A percentile compares a stretch with the other conserved stretches of the same genome.
Evolutionary conservation across 2,113 vertebrate species (phyloP).

Genomic region (Neodon shergylaensis): DNA sequence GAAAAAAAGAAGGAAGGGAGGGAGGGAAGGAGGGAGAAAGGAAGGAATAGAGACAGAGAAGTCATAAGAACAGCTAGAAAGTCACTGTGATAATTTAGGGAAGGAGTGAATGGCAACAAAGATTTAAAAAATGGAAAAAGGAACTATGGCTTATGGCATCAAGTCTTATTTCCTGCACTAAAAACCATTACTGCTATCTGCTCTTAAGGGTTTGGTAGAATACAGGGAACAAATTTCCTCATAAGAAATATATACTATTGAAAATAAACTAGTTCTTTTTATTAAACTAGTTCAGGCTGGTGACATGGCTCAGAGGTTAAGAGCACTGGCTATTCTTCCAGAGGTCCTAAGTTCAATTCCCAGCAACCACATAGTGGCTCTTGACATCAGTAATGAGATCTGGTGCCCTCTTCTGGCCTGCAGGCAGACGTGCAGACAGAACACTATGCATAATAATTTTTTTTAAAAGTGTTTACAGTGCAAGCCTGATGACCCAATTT

Average conservation of each 20-base stretch:
- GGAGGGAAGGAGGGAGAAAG: too few relatives aligned
- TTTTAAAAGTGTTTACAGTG: background rate
- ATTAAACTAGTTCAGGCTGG: too few relatives aligned
- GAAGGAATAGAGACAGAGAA: background rate
- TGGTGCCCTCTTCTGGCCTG: too few relatives aligned
- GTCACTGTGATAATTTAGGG: background rate
- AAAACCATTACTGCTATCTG: constrained; percentile 17
- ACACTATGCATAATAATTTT: too few relatives aligned
- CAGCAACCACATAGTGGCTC: too few relatives aligned
- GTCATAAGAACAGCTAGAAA: background rate
- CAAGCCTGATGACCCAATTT: background rate
- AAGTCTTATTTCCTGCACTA: background rate
- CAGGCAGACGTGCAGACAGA: too few relatives aligned
- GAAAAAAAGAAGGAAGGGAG: background rate
- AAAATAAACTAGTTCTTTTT: background rate
- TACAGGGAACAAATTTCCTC: constrained; percentile 21
- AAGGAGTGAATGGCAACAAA: background rate
- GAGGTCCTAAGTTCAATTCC: too few relatives aligned
- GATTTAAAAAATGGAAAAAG: background rate
- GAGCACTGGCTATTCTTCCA: too few relatives aligned
- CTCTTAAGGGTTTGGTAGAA: constrained; percentile 44
- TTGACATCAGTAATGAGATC: too few relatives aligned
- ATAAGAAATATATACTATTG: background rate
- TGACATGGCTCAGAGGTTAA: background rate
- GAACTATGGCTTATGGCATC: background rate